Evolutionary conservation across 2,113 vertebrate genomes (phyloP).

Genomic region (Oncorhynchus gorbuscha): DNA sequence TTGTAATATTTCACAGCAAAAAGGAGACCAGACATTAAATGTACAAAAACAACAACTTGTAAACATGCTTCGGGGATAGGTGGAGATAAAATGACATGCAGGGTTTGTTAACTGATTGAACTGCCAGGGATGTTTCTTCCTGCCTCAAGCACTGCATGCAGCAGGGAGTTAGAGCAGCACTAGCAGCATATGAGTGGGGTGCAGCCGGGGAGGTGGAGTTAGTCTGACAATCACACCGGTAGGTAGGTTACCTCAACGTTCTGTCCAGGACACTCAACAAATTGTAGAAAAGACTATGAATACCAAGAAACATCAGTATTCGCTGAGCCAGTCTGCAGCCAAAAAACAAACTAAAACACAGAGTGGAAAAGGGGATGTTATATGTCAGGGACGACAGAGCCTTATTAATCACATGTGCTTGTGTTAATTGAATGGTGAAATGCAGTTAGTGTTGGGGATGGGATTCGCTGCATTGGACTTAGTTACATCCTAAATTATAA

Average conservation of each 20-base stretch:
- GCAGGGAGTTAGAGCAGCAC: background rate
- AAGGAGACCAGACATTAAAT: background rate
- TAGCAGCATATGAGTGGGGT: background rate
- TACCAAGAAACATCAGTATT: constrained; percentile 48
- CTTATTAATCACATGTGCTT: background rate
- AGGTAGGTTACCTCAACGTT: constrained; percentile 57
- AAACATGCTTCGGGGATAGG: background rate
- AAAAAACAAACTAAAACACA: constrained; percentile 24
- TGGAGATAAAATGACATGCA: background rate
- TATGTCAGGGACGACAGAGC: background rate
- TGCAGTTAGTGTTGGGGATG: too few species aligned
- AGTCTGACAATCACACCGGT: background rate
- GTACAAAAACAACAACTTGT: background rate
- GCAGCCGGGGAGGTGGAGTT: background rate
- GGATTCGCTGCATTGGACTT: too few species aligned
- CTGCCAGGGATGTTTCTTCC: background rate
- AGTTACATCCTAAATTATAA: too few species aligned
- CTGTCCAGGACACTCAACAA: constrained; percentile 62
- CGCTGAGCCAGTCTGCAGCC: constrained; percentile 56
- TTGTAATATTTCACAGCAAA: background rate
- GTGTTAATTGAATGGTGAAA: background rate
- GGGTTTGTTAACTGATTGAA: background rate
- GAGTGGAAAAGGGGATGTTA: constrained; percentile 1
- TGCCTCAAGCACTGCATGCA: background rate
- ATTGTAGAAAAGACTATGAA: constrained; percentile 51